Evolutionary conservation across 2,113 vertebrate genomes (phyloP), one percentile per base, ranked within the genome.

Genomic region (Engystomops pustulosus): DNA sequence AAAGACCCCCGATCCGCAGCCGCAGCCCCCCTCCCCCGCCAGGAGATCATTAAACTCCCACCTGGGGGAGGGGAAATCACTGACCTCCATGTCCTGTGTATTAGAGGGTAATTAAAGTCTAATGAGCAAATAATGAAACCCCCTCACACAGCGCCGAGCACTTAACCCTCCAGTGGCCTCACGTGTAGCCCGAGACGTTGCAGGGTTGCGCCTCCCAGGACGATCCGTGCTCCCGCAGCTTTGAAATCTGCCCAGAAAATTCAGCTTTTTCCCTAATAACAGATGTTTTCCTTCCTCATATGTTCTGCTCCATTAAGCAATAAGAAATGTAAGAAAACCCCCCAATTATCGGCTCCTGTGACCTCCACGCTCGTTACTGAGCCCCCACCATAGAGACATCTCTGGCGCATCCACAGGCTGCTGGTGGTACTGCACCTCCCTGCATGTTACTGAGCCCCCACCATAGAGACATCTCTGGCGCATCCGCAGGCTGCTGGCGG

Each of bases 41-140:
- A 80, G 41, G 41, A 62, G 20, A 80, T 34, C 32, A 80, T 80
- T 20, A 80, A n/a, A 80, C 25, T 62, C 27, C 38, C 44, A 67
- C 38, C 78, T 60, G 34, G 55, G 34, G 55, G 25, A 36, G 20
- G 34, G n/a, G 23, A 11, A 34, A 38, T 14, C 6, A 18, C 76
- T 79, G 78, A 80, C 78, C 78, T 34, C 78, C 65, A 20, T 30
- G 60, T 38, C 58, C 47, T 17, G 25, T 49, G 62, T 30, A 67
- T 68, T 68, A 68, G 23, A 68, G 30, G 36, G 60, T 67, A 34
- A 80, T 68, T 68, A 80, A 68, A 80, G 60, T 62, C 78, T 80
- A 80, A 80, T 80, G 78, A 80, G 78, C 10, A 80, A 60, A 68
- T 80, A 80, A 80, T 80, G 62, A 80, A 45, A 41, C 20, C 77